These are phyloP conservation scores for Melieria crassipennis DNA, from an alignment of 2,888 invertebrate species.

Conservation along the genomic window DNA sequence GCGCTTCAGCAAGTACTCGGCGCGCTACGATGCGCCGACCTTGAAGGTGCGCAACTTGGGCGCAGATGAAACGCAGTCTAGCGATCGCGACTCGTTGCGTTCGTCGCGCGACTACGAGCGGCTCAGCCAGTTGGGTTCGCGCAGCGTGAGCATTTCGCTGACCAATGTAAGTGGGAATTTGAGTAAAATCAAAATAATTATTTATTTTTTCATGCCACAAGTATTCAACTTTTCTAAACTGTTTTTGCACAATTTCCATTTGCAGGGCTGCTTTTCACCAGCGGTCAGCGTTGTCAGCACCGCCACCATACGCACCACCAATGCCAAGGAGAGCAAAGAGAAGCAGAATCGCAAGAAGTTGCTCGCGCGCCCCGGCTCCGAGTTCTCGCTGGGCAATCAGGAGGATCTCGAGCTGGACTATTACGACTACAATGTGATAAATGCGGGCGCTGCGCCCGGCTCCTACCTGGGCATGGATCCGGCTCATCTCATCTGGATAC, in stretches of 20 bases:
- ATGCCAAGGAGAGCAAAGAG: conserved; percentile 81
- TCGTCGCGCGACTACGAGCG: conserved; percentile 50
- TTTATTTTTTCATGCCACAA: no score
- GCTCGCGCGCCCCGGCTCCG: conserved; percentile 76
- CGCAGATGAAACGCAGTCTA: conserved; percentile 50
- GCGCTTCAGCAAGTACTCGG: conserved; percentile 59
- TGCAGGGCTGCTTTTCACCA: conserved; percentile 78
- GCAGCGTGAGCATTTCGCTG: conserved; percentile 56
- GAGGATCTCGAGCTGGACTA: conserved; percentile 86
- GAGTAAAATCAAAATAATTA: no score
- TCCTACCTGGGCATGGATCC: conserved; percentile 91
- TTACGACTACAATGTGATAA: conserved; percentile 88
- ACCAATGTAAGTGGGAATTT: conserved; percentile 57
- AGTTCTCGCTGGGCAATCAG: conserved; percentile 79
- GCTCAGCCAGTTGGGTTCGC: conserved; percentile 52
- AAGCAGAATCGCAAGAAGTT: conserved; percentile 78
- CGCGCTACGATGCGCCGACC: conserved; percentile 59
- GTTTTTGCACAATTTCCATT: background rate
- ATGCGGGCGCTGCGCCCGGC: conserved; percentile 84
- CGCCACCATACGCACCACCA: conserved; percentile 75
- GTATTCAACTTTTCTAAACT: background rate
- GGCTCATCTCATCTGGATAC: conserved; percentile 88
- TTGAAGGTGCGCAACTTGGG: conserved; percentile 54
- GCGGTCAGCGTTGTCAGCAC: conserved; percentile 74
- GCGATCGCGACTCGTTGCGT: conserved; percentile 55